These are phyloP conservation scores for Cepphus grylle DNA, from an alignment of 2,113 vertebrate genomes.

Conservation along the genomic window DNA sequence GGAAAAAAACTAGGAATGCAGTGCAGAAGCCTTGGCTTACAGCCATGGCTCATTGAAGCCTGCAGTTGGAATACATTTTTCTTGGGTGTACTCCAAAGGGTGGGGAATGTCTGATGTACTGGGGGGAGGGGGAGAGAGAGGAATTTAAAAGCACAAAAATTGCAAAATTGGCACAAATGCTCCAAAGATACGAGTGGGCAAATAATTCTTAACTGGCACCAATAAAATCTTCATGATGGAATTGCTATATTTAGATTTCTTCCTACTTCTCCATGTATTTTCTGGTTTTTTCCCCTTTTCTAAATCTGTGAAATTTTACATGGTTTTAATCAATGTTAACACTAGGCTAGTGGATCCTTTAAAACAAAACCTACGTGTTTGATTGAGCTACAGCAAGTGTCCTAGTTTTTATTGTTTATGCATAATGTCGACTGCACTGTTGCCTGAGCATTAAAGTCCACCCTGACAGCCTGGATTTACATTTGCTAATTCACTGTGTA, in stretches of 20 bases:
- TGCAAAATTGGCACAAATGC: slow-evolving; percentile 14
- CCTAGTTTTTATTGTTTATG: neutral
- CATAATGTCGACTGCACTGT: neutral
- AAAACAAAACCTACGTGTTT: neutral
- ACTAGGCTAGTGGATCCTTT: neutral
- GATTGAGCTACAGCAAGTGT: neutral
- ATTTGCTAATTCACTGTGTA: neutral
- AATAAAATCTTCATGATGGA: neutral
- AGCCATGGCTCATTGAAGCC: slow-evolving; percentile 1
- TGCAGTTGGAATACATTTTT: slow-evolving; percentile 8
- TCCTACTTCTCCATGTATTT: neutral
- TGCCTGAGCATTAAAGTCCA: neutral
- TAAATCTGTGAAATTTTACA: neutral
- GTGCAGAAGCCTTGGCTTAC: neutral
- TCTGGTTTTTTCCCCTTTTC: neutral
- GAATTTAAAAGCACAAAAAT: neutral
- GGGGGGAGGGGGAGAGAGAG: neutral
- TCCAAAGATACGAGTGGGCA: neutral
- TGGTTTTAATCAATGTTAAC: neutral
- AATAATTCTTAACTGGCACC: neutral
- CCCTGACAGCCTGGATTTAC: neutral
- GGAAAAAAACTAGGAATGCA: neutral
- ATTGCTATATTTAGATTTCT: neutral
- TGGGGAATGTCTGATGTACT: neutral
- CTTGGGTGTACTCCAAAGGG: slow-evolving; percentile 20